Conservation (phyloP, 2,797 vertebrate species). For the Pipistrellus nathusii region DNA sequence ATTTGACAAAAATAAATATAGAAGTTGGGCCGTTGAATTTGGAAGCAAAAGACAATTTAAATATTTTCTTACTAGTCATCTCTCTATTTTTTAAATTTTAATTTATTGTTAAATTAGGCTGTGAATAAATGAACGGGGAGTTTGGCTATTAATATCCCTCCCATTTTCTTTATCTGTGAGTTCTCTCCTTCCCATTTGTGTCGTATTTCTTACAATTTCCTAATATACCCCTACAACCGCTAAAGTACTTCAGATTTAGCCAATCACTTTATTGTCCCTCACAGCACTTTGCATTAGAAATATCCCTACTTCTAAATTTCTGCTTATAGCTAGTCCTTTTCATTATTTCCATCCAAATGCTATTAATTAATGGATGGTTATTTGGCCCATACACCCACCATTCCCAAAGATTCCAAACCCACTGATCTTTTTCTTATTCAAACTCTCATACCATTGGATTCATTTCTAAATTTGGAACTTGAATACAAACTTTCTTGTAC, state of each 20-base stretch:
- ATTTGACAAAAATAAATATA: not conserved
- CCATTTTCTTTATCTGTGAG: not conserved
- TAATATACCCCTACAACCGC: not conserved
- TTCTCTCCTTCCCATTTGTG: not conserved
- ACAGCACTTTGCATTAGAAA: not conserved
- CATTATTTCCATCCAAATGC: not conserved
- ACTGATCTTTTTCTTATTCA: not conserved
- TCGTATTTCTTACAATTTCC: not conserved
- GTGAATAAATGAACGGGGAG: not conserved
- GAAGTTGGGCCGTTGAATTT: not conserved
- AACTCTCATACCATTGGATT: not conserved
- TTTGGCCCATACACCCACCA: not conserved
- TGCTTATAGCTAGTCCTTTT: not conserved
- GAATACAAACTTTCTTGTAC: not conserved
- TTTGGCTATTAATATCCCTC: not conserved
- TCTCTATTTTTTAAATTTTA: not conserved
- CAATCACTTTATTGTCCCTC: not conserved
- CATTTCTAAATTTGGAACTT: conserved; percentile 3
- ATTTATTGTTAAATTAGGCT: not conserved
- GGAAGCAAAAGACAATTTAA: not conserved
- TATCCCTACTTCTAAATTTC: not conserved
- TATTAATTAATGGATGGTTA: not conserved
- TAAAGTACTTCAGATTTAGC: not conserved
- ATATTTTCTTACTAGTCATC: not conserved
- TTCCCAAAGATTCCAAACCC: not conserved